Evolutionary conservation across 1,140 invertebrate species (phyloP).

Genomic region (Diuraphis noxia): DNA sequence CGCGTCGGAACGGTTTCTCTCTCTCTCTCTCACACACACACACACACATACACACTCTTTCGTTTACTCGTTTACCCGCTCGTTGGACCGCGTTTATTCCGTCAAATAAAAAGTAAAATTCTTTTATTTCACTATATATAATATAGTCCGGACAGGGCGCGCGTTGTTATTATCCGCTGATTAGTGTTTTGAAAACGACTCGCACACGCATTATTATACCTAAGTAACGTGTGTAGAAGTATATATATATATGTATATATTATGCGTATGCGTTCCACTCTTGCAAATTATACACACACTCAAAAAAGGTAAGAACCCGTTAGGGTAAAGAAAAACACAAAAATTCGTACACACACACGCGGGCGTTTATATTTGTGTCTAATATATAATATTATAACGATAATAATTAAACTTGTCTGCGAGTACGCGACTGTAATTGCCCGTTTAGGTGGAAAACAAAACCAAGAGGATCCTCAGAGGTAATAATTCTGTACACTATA

Average conservation of each 20-base stretch:
- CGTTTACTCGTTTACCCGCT: neutral
- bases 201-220: neutral
- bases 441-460: slow-evolving; percentile 5
- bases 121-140: neutral
- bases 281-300: slow-evolving; percentile 31
- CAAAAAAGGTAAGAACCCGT: neutral
- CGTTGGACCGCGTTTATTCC: neutral
- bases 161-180: slow-evolving; percentile 23
- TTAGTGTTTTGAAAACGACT: slow-evolving; percentile 28
- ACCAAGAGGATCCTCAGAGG: neutral
- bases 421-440: slow-evolving; percentile 17
- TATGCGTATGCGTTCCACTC: neutral
- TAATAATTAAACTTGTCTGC: slow-evolving; percentile 40
- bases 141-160: neutral
- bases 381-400: neutral
- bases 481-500: neutral
- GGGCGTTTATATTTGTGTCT: neutral
- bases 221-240: neutral
- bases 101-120: slow-evolving; percentile 44
- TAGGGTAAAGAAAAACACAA: neutral
- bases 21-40: neutral
- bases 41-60: too few relatives aligned
- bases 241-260: neutral
- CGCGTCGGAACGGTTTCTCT: neutral
- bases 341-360: neutral